Base-by-base conservation (phyloP, 1,140 invertebrate genomes). In the Scaptodrosophila lebanonensis region DNA sequence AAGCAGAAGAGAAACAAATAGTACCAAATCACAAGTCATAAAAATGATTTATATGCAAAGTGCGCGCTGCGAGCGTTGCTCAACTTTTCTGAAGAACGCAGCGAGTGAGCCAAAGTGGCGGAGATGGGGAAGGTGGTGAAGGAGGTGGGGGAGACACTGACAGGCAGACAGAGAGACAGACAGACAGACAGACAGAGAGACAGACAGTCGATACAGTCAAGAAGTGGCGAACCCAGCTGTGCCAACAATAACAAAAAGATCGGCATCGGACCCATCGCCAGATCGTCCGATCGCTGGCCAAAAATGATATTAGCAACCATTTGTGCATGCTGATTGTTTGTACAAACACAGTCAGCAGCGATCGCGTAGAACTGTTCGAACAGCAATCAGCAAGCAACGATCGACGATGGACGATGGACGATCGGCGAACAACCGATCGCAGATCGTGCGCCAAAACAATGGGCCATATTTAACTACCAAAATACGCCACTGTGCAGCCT, bases 11-110 rank as follows among this genome's bases (percentile, higher is more conserved):
- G 54, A 77, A 77, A 73, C 72, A 77, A 77, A 77, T 79, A 79
- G 73, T 77, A 75, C 79, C 73, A 77, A 77, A 77, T 77, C 79
- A 77, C 73, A 69, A 77, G 73, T 77, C 73, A 77, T 79, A 77
- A 77, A 79, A 77, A 79, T 77, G 73, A 77, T 77, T 77, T 77
- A 77, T 77, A 77, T 77, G 73, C 73, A 77, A 77, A 77, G 73
- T 77, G 73, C 72, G 73, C 64, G 51, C 63, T 58, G 40, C 42
- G 43, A 67, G 63, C 52, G 36, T 59, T 63, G 54, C 39, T 35
- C 30, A 33, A 44, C 40, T 16, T 53, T 63, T 56, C 36, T 25
- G 29, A 53, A 30, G 43, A 60, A 67, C 18, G 18, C 22, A 25
- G 22, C 22, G 3, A n/a, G n/a, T n/a, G n/a, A n/a, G n/a, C n/a